Base-by-base conservation (phyloP, 2,888 invertebrate species). In the Epinotia bilunana region DNA sequence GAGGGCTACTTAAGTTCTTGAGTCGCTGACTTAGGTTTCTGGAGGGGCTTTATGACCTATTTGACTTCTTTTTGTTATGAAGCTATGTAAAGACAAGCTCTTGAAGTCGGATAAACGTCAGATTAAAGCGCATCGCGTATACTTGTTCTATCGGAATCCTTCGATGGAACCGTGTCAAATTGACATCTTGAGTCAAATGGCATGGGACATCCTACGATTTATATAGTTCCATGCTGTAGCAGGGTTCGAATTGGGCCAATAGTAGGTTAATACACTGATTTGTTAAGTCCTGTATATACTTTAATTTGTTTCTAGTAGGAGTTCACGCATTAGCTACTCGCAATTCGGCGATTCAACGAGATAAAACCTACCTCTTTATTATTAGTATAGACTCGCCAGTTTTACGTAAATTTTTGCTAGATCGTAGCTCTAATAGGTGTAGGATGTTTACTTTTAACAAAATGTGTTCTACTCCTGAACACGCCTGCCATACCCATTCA, bases 401-500 rank as follows among this genome's bases (percentile, higher is more conserved):
- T 53, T 53, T n/a, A 53, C 7, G 53, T 53, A n/a, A 53, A 53
- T 53, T 53, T n/a, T n/a, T n/a, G 53, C n/a, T 53, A 53, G 6
- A 53, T 53, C 53, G 5, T 53, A 53, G 6, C 53, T n/a, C 7
- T n/a, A 53, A 53, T 53, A 53, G 58, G 6, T 58, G 20, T 43
- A 16, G 23, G 20, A 43, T 57, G 58, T 46, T 69, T 60, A 58
- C 46, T 57, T 67, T 20, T 13, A 57, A 46, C 69, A 69, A 61
- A 28, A 46, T 46, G 23, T 39, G n/a, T 20, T 68, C 55, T 28
- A 55, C 23, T 20, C 23, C n/a, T 11, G 12, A 28, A 46, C 58
- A 60, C 58, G 58, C 20, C 20, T 46, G 28, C n/a, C 69, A 69
- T 69, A 13, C 58, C 33, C 69, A 69, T 69, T 69, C 69, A 69